Evolutionary conservation across 2,113 vertebrate species (phyloP), one percentile per base, ranked within the genome.

Genomic region (Brachypodius melanocephalos): DNA sequence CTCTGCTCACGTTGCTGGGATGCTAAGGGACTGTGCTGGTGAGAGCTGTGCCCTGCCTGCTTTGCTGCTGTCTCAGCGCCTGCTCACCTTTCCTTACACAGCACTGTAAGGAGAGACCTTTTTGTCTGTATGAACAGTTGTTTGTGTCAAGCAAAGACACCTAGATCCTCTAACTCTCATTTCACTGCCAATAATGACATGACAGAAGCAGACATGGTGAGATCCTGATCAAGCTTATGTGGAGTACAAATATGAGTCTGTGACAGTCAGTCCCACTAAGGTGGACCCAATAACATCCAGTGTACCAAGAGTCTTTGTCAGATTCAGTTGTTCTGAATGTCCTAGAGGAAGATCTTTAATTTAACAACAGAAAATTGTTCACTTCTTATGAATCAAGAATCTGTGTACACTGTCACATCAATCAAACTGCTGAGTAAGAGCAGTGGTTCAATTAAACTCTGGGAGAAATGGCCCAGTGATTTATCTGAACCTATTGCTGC

Each of bases 361-460:
- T 92, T 76, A 88, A 58, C 42, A 73, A 65, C 28, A 85, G 43
- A 80, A 85, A 57, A 86, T 28, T 74, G 8, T 92, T 90, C 90
- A 38, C 32, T 88, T 91, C 58, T 73, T 83, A 51, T 62, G 67
- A 91, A 83, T 83, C 62, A 86, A 90, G 38, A 54, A 80, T 79
- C 32, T 77, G 42, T 80, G 32, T 83, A 91, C 38, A 5, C 46
- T 80, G 82, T 62, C 79, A 92, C 55, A 83, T 93, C 49, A 82
- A 85, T 93, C 94, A 93, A 90, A 80, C 22, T n/a, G n/a, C 7
- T 57, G 36, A 88, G n/a, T 85, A 82, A 68, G 45, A 80, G 16
- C 28, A 88, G 34, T 73, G 54, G 54, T 88, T 83, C 75, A 88
- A 69, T 85, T 96, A 95, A 83, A 72, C 58, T 87, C 73, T 12